Percentiles rank a stretch among this genome's conserved stretches.
phyloP scores from a whole-genome alignment of 2,797 vertebrate species.

The Sebastes iracundus region DNA sequence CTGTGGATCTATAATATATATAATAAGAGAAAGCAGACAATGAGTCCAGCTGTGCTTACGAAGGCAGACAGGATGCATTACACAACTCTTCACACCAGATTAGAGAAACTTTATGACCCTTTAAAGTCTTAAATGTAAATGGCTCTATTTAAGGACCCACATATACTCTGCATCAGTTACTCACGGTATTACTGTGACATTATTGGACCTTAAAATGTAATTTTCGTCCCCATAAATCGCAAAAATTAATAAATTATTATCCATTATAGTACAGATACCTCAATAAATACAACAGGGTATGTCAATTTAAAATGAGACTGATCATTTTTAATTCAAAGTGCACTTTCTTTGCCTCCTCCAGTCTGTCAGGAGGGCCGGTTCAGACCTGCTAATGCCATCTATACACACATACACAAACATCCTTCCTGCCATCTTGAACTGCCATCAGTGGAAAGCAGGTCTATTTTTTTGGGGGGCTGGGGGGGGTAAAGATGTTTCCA shows the following conservation, averaged over 20 bases:
- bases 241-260: not conserved
- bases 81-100: not conserved
- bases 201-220: not conserved
- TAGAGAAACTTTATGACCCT: not conserved
- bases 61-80: not conserved
- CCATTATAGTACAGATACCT: not conserved
- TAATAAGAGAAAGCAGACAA: not conserved
- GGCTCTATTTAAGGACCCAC: not conserved
- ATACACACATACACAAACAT: not conserved
- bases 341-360: not conserved
- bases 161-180: not conserved
- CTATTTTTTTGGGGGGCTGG: accelerated
- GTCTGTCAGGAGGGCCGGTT: not conserved
- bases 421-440: slow-evolving; percentile 20
- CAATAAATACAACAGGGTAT: not conserved
- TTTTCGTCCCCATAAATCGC: not conserved
- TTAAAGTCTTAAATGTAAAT: not conserved
- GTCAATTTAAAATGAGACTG: not conserved
- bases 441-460: not conserved
- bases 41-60: slow-evolving; percentile 17
- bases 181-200: not conserved
- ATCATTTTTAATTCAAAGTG: no score
- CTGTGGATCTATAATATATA: not conserved
- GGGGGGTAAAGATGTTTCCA: no score
- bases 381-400: slow-evolving; percentile 23